A percentile compares a stretch with the other conserved stretches of the same genome.
Conservation (phyloP, 2,797 vertebrate genomes). For the Bothrops alternatus region DNA sequence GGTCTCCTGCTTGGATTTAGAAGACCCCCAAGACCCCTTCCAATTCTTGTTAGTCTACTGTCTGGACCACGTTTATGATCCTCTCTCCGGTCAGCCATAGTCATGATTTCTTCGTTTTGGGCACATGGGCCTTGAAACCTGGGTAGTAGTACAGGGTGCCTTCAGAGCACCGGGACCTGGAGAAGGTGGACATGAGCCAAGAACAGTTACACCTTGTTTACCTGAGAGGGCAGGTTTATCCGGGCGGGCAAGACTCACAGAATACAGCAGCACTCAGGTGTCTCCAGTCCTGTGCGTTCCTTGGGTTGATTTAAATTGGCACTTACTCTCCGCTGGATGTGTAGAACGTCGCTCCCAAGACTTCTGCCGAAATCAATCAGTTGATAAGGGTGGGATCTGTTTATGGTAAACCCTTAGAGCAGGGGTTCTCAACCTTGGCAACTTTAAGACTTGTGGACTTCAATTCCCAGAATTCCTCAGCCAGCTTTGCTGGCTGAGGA, state of each 20-base stretch:
- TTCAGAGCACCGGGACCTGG: background rate
- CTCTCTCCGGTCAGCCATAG: background rate
- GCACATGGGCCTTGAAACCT: background rate
- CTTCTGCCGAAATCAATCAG: background rate
- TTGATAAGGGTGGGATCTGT: background rate
- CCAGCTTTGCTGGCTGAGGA: no score
- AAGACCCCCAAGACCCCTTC: background rate
- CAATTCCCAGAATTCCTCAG: no score
- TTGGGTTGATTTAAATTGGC: background rate
- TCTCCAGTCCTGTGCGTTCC: background rate
- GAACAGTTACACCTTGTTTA: background rate
- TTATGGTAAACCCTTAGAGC: background rate
- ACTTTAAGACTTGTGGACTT: no score
- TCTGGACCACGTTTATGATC: no score
- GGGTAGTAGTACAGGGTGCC: no score
- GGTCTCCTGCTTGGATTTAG: background rate
- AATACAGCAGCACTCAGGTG: background rate
- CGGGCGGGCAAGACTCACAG: background rate
- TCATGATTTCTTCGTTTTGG: background rate
- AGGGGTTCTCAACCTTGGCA: no score
- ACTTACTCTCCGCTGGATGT: no score
- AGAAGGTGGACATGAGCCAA: background rate
- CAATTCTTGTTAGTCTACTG: background rate
- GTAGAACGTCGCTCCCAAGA: no score
- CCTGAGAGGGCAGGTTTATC: background rate